These are phyloP conservation scores for Xestia c-nigrum DNA, from an alignment of 2,888 invertebrate species.

Conservation along the genomic window DNA sequence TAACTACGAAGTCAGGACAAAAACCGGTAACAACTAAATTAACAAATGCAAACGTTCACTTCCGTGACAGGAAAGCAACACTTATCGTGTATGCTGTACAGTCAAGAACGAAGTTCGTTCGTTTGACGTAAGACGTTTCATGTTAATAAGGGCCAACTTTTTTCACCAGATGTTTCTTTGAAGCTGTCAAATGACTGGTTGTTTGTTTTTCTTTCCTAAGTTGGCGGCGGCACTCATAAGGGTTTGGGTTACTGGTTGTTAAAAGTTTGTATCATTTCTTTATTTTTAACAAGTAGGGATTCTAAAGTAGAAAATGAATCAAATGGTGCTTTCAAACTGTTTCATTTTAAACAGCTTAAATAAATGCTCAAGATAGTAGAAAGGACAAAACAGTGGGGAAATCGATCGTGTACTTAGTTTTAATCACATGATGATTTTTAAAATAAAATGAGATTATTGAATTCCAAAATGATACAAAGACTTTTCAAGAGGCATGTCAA, in stretches of 20 bases:
- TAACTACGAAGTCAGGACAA: slow-evolving; percentile 65
- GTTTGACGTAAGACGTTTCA: slow-evolving; percentile 59
- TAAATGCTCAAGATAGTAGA: neutral
- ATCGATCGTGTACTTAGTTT: neutral
- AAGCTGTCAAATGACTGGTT: slow-evolving; percentile 38
- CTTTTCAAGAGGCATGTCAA: neutral
- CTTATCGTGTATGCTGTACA: slow-evolving; percentile 80
- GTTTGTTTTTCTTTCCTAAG: slow-evolving; percentile 46
- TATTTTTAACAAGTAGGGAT: slow-evolving; percentile 8
- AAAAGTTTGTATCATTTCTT: slow-evolving; percentile 29
- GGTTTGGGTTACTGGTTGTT: slow-evolving; percentile 39
- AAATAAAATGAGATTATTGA: neutral
- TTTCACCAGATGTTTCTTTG: slow-evolving; percentile 35
- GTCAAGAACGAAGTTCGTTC: slow-evolving; percentile 65
- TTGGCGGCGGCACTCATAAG: slow-evolving; percentile 13
- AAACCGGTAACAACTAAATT: slow-evolving; percentile 83
- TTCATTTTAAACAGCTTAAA: neutral
- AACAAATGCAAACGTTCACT: slow-evolving; percentile 79
- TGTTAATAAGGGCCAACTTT: slow-evolving; percentile 53
- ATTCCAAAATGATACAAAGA: neutral
- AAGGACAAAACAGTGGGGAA: neutral
- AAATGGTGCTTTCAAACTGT: neutral
- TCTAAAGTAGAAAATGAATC: slow-evolving; percentile 1
- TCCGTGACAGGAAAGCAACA: slow-evolving; percentile 86
- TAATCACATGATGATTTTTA: neutral